Evolutionary conservation across 2,888 invertebrate genomes (phyloP).

Genomic region (Hedychridium roseum): DNA sequence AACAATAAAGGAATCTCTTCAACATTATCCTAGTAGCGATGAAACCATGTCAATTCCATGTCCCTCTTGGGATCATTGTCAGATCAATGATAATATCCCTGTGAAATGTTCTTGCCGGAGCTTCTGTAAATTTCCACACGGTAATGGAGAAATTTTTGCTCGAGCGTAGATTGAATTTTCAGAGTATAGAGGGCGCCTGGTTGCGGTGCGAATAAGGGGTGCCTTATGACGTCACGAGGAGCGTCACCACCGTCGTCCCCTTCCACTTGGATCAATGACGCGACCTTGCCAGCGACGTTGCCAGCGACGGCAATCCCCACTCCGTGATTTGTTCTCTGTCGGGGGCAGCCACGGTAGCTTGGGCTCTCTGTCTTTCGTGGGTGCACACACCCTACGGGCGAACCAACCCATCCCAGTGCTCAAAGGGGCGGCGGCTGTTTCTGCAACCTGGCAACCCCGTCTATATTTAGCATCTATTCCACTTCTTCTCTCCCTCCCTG

Average conservation of each 20-base stretch:
- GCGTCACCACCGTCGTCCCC: slow-evolving; percentile 54
- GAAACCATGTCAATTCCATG: too few species aligned
- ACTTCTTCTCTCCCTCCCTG: slow-evolving; percentile 21
- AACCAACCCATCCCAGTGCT: slow-evolving; percentile 50
- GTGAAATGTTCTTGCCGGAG: too few species aligned
- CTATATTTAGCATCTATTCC: slow-evolving; percentile 61
- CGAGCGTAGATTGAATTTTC: too few species aligned
- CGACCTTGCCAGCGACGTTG: slow-evolving; percentile 55
- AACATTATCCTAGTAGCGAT: too few species aligned
- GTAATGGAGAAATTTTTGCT: too few species aligned
- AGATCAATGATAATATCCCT: too few species aligned
- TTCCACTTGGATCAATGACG: slow-evolving; percentile 60
- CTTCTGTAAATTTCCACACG: too few species aligned
- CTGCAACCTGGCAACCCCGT: slow-evolving; percentile 63
- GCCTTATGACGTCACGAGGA: slow-evolving; percentile 54
- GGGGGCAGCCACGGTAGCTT: slow-evolving; percentile 12
- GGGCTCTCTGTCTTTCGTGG: too few species aligned
- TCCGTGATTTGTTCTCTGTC: slow-evolving; percentile 13
- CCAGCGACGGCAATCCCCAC: slow-evolving; percentile 10
- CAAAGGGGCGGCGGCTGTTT: slow-evolving; percentile 63
- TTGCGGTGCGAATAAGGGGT: slow-evolving; percentile 34
- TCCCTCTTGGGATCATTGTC: too few species aligned
- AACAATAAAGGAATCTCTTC: too few species aligned
- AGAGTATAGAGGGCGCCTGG: slow-evolving; percentile 40
- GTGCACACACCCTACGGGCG: slow-evolving; percentile 32